Conservation (phyloP, 2,797 vertebrate species). For the Salarias fasciatus region DNA sequence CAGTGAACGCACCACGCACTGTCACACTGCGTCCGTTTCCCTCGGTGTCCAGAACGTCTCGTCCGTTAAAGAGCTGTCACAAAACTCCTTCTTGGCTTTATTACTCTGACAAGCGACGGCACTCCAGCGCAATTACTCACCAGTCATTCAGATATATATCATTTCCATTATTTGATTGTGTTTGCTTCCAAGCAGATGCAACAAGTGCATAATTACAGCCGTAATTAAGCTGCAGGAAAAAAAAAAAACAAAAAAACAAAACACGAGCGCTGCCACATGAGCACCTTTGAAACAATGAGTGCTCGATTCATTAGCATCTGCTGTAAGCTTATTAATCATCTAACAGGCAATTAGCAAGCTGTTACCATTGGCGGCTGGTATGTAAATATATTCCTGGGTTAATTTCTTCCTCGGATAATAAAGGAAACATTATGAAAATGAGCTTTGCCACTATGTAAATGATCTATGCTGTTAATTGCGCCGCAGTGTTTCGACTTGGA, state of each 20-base stretch:
- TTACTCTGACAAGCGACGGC: conserved; percentile 65
- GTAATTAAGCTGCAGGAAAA: conserved; percentile 95
- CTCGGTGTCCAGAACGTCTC: conserved; percentile 12
- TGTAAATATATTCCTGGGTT: conserved; percentile 99
- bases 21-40: conserved; percentile 10
- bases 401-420: conserved; percentile 99
- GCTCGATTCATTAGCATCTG: conserved; percentile 98
- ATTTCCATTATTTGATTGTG: conserved; percentile 94
- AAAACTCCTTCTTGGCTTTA: conserved; percentile 43
- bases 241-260: conserved; percentile 85
- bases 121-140: conserved; percentile 83
- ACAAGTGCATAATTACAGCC: conserved; percentile 97
- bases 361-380: conserved; percentile 96
- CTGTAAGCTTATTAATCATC: conserved; percentile 99
- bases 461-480: conserved; percentile 94
- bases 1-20: no score
- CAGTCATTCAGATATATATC: conserved; percentile 87
- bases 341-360: conserved; percentile 99
- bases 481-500: conserved; percentile 81
- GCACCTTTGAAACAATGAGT: conserved; percentile 97
- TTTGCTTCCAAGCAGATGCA: conserved; percentile 96
- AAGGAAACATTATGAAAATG: conserved; percentile 99
- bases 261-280: conserved; percentile 89
- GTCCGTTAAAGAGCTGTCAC: conserved; percentile 38
- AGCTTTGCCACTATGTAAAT: conserved; percentile 96